These are phyloP conservation scores for Psylliodes chrysocephalus DNA, from an alignment of 2,888 invertebrate genomes.

Conservation along the genomic window DNA sequence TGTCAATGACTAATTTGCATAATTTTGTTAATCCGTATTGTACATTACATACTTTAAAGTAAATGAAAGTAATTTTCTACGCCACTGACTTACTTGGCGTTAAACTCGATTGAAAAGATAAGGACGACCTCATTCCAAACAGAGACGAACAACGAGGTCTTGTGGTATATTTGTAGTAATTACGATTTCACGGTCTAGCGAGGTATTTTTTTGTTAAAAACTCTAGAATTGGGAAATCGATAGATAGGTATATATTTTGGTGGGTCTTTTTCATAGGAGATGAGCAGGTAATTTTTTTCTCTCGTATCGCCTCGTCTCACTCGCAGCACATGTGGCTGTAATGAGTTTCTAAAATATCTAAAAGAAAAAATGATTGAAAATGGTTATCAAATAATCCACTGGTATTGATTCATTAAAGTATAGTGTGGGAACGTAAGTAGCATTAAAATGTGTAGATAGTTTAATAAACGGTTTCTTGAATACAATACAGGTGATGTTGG, in stretches of 20 bases:
- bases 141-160: neutral
- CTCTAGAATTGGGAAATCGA: conserved; percentile 31
- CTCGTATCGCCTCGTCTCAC: too few relatives aligned
- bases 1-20: too few relatives aligned
- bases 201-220: conserved; percentile 34
- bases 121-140: neutral
- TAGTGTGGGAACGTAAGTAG: too few relatives aligned
- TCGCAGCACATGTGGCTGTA: conserved; percentile 19
- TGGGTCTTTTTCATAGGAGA: conserved; percentile 24
- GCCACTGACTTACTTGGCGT: too few relatives aligned
- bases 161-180: conserved; percentile 35
- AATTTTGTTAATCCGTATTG: too few relatives aligned
- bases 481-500: neutral
- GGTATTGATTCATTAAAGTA: too few relatives aligned
- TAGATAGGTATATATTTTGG: conserved; percentile 29
- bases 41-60: too few relatives aligned
- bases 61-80: too few relatives aligned
- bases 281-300: conserved; percentile 25
- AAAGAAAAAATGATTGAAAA: conserved; percentile 13
- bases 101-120: too few relatives aligned
- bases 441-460: neutral
- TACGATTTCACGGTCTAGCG: conserved; percentile 39
- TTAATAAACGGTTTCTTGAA: conserved; percentile 13
- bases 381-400: conserved; percentile 1
- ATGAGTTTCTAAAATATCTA: conserved; percentile 11